Evolutionary conservation across 2,888 invertebrate species (phyloP), one percentile per base, ranked within the genome.

Genomic region (Trichopoda pennipes): DNA sequence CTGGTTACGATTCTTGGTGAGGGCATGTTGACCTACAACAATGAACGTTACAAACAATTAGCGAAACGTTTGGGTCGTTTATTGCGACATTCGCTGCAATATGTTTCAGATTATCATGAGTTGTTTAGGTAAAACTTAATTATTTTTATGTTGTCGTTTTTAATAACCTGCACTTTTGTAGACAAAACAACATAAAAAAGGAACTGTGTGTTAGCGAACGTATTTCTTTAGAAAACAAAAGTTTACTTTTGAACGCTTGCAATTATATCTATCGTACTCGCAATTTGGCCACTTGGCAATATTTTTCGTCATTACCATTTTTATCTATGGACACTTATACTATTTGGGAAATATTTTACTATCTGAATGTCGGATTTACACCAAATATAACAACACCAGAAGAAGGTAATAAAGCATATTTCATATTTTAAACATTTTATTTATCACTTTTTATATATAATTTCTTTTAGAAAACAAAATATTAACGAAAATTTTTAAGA

Each of bases 221-320:
- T 79, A 92, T 95, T 47, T 94, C 94, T 89, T 91, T 94, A 9
- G 96, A 96, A 89, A 94, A 94, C 87, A 95, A 96, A 89, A 93
- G 94, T 8, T 93, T 96, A 85, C 93, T 96, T 77, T 88, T 95
- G 42, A 92, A 94, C 69, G 94, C 95, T 1, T 94, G 94, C 44
- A 92, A 93, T 75, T 94, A 93, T 84, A 93, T 96, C 76, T 94
- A 95, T 87, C 93, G 93, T 2, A 94, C 95, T 0, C 93, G 94
- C 60, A 94, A 94, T 87, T 92, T 95, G 81, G 95, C 95, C 10
- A 94, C 95, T 2, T 95, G 96, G 95, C 96, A 96, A 89, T 96
- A 96, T 91, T 93, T 96, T 85, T 94, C 95, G 16, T 94, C 94
- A 21, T 92, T 96, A 85, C 96, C 96, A 0, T 95, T 94, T 87